Evolutionary conservation across 2,113 vertebrate species (phyloP).

Genomic region (Phasianus colchicus): DNA sequence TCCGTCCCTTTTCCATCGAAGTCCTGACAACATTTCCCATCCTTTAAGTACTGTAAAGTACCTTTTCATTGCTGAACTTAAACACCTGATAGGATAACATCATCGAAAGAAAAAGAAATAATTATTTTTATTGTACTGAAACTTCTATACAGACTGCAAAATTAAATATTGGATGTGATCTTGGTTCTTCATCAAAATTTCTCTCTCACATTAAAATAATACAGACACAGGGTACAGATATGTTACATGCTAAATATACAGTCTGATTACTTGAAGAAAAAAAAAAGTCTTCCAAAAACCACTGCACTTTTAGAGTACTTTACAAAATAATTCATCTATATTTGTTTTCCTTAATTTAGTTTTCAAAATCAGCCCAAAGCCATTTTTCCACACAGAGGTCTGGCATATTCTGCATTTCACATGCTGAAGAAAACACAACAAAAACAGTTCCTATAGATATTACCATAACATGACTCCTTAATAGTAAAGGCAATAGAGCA

Average conservation of each 20-base stretch:
- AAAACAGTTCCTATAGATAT: not conserved
- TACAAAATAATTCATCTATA: not conserved
- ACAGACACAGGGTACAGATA: not conserved
- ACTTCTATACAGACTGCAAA: not conserved
- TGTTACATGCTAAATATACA: fast-evolving
- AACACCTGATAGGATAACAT: not conserved
- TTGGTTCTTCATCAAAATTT: not conserved
- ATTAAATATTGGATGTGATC: not conserved
- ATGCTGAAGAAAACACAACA: not conserved
- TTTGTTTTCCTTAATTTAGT: not conserved
- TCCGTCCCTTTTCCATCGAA: not conserved
- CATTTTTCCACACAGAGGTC: not conserved
- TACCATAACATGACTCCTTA: not conserved
- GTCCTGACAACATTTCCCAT: not conserved
- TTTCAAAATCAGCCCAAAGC: not conserved
- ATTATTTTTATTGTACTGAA: not conserved
- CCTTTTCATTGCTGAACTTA: not conserved
- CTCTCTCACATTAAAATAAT: not conserved
- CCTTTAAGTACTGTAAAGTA: not conserved
- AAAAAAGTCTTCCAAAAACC: not conserved
- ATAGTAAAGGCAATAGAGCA: not conserved
- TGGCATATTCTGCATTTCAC: not conserved
- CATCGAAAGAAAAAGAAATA: not conserved
- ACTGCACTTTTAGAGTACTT: not conserved
- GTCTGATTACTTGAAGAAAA: not conserved